phyloP scores from a whole-genome alignment of 2,888 invertebrate genomes.

The Pheosia gnoma region DNA sequence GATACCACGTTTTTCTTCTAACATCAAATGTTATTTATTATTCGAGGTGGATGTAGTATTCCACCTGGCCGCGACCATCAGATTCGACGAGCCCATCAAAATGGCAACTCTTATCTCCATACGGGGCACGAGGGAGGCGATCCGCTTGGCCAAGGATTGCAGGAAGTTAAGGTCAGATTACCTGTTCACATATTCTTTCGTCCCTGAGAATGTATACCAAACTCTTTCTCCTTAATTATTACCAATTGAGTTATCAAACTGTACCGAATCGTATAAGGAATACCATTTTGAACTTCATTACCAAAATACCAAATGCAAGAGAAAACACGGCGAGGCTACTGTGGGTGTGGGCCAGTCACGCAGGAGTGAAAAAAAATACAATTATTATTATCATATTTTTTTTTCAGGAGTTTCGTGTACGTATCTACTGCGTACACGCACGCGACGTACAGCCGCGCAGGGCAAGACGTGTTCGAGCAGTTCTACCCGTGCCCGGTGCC shows the following conservation, averaged over 20 bases:
- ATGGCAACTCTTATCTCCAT: slow-evolving; percentile 93
- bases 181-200: no score
- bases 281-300: background rate
- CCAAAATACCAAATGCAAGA: no score
- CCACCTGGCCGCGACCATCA: slow-evolving; percentile 70
- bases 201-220: background rate
- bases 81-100: slow-evolving; percentile 93
- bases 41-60: slow-evolving; percentile 47
- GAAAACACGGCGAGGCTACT: background rate
- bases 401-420: background rate
- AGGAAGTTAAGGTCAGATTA: slow-evolving; percentile 79
- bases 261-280: background rate
- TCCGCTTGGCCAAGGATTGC: slow-evolving; percentile 88
- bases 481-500: slow-evolving; percentile 22
- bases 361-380: no score
- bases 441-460: background rate
- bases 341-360: background rate
- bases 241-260: no score
- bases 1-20: no score
- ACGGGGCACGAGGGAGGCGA: slow-evolving; percentile 91
- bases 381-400: background rate
- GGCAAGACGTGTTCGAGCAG: background rate
- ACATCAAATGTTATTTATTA: slow-evolving; percentile 5
- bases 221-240: no score
- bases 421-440: background rate